A percentile compares a stretch with the other conserved stretches of the same genome.
Evolutionary conservation across 2,113 vertebrate genomes (phyloP).

Genomic region (Chamaea fasciata): DNA sequence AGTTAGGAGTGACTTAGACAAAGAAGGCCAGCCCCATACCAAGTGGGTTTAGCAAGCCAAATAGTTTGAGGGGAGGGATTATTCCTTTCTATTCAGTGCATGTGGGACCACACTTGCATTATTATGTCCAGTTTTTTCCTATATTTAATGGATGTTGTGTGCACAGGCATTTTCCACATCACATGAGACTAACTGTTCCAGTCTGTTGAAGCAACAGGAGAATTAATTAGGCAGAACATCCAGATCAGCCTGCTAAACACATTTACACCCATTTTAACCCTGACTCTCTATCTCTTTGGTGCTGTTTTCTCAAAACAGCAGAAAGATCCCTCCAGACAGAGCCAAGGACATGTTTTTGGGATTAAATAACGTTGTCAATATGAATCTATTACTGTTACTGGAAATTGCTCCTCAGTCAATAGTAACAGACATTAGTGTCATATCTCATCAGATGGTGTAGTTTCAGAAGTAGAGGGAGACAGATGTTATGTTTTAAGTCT

Average conservation of each 20-base stretch:
- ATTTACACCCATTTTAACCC: not conserved
- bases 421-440: not conserved
- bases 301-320: not conserved
- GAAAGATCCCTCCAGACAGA: not conserved
- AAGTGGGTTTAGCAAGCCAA: not conserved
- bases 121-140: not conserved
- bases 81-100: not conserved
- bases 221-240: not conserved
- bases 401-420: not conserved
- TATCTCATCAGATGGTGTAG: not conserved
- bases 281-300: not conserved
- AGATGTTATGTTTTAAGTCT: not conserved
- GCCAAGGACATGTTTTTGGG: not conserved
- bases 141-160: not conserved
- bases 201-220: not conserved
- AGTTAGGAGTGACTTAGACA: not conserved
- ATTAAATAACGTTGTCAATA: slow-evolving; percentile 21
- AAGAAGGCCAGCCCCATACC: not conserved
- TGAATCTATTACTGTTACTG: not conserved
- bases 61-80: not conserved
- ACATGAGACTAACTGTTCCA: not conserved
- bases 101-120: not conserved
- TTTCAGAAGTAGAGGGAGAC: not conserved
- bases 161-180: not conserved
- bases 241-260: not conserved